phyloP scores from a whole-genome alignment of 2,797 vertebrate species.

The Phrynocephalus vlangalii region DNA sequence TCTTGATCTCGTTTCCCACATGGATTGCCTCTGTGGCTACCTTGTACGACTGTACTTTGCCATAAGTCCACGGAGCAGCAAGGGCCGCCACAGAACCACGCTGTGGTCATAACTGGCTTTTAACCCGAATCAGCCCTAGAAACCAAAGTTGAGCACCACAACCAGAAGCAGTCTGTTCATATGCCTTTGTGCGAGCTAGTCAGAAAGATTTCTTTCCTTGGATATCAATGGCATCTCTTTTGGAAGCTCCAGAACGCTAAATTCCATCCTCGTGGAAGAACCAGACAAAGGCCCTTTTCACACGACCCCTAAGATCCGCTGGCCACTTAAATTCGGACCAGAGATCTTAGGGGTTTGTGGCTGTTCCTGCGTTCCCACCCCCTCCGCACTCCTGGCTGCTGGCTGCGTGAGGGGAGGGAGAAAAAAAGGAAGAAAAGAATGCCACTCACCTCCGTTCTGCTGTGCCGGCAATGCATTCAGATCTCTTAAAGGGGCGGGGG shows the following conservation, averaged over 20 bases:
- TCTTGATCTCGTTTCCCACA: background rate
- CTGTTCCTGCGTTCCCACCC: too few relatives aligned
- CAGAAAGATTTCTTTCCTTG: background rate
- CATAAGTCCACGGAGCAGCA: background rate
- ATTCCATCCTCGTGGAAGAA: background rate
- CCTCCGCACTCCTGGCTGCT: too few relatives aligned
- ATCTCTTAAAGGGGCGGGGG: too few relatives aligned
- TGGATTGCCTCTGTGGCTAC: background rate
- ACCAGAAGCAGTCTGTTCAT: background rate
- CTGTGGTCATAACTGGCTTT: background rate
- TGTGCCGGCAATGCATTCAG: too few relatives aligned
- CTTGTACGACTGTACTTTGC: background rate
- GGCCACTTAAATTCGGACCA: too few relatives aligned
- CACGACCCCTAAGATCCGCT: too few relatives aligned
- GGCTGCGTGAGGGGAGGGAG: too few relatives aligned
- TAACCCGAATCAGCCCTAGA: background rate
- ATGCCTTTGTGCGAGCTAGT: background rate
- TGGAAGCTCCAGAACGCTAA: background rate
- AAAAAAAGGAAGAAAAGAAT: too few relatives aligned
- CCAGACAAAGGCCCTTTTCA: too few relatives aligned
- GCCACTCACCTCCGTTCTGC: too few relatives aligned
- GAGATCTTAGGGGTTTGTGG: too few relatives aligned
- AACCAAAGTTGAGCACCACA: background rate
- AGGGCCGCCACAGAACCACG: background rate
- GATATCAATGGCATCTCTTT: background rate